Conservation (phyloP, 2,797 vertebrate genomes). For the Enteromius trimaculatus region DNA sequence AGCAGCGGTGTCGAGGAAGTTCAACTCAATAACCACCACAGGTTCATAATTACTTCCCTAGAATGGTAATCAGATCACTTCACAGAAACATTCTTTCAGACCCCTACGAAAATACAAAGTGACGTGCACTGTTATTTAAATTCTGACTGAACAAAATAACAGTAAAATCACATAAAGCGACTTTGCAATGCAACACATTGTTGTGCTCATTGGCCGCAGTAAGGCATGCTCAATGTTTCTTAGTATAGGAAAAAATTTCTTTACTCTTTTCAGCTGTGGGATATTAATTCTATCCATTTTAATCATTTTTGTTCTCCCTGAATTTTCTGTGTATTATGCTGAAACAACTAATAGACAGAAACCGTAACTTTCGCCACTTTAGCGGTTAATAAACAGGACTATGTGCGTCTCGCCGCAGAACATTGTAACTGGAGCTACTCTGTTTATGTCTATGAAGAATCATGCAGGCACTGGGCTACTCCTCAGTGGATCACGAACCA, state of each 20-base stretch:
- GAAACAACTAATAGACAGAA: background rate
- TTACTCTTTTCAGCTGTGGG: background rate
- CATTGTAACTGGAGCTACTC: no score
- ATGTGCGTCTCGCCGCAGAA: no score
- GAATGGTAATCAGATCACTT: conserved; percentile 31
- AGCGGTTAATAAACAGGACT: no score
- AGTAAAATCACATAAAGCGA: background rate
- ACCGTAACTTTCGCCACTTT: no score
- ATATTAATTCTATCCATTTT: background rate
- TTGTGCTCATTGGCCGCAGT: background rate
- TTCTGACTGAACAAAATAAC: background rate
- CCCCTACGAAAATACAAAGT: background rate
- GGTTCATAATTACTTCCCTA: conserved; percentile 22
- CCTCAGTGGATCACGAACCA: no score
- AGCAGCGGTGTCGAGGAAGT: conserved; percentile 53
- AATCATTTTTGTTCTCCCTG: background rate
- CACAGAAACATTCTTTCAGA: background rate
- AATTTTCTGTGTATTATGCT: background rate
- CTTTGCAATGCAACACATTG: background rate
- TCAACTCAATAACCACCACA: conserved; percentile 20
- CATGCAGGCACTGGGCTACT: no score
- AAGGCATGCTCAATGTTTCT: background rate
- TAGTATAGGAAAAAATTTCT: background rate
- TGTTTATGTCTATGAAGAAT: no score
- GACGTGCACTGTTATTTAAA: background rate